Evolutionary conservation across 2,797 vertebrate species (phyloP).

Genomic region (Sardinella longiceps): DNA sequence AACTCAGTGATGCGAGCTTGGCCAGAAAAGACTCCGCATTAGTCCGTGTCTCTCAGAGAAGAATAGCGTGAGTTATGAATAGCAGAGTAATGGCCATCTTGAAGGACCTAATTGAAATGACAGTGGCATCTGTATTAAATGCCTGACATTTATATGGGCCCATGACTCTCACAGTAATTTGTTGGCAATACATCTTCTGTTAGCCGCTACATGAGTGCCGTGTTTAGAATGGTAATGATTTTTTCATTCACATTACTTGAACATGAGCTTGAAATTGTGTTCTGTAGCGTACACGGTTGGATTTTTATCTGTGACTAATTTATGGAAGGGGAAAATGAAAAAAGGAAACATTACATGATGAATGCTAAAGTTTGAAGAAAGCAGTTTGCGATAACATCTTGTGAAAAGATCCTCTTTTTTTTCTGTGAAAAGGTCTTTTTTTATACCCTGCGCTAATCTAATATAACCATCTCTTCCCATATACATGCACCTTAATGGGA

Average conservation of each 20-base stretch:
- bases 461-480: not conserved
- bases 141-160: not conserved
- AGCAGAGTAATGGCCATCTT: not conserved
- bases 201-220: not conserved
- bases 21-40: not conserved
- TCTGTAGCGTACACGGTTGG: not conserved
- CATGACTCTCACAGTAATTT: not conserved
- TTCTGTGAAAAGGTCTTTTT: not conserved
- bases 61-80: conserved; percentile 1
- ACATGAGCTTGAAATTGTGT: conserved; percentile 5
- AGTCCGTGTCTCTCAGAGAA: not conserved
- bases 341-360: not conserved
- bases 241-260: conserved; percentile 7
- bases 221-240: not conserved
- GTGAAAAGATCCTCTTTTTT: too few relatives aligned
- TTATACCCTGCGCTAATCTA: not conserved
- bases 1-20: not conserved
- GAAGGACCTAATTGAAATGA: conserved; percentile 10
- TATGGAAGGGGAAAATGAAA: conserved; percentile 13
- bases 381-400: not conserved
- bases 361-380: not conserved
- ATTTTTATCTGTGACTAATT: not conserved
- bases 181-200: conserved; percentile 17
- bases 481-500: not conserved
- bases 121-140: conserved; percentile 11